These are phyloP conservation scores for Apocrypta bakeri DNA, from an alignment of 1,140 invertebrate genomes.

Conservation along the genomic window DNA sequence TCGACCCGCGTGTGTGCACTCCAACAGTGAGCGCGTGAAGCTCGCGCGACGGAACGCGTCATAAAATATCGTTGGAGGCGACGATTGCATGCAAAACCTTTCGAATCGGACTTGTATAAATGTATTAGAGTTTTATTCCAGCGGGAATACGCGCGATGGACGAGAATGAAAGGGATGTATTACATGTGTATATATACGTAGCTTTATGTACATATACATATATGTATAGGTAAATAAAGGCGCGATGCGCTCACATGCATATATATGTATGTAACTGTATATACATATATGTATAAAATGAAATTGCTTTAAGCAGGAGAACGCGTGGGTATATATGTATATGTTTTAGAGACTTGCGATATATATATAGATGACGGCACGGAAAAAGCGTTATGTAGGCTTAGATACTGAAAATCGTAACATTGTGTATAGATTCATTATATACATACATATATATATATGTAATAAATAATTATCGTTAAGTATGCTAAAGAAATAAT, in stretches of 20 bases:
- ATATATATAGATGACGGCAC: conserved; percentile 7
- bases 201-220: conserved; percentile 44
- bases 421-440: conserved; percentile 61
- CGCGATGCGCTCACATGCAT: conserved; percentile 18
- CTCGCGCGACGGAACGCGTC: not conserved
- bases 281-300: conserved; percentile 44
- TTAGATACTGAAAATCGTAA: conserved; percentile 51
- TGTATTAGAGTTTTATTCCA: conserved; percentile 30
- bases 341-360: not conserved
- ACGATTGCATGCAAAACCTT: conserved; percentile 12
- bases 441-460: conserved; percentile 63
- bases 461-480: conserved; percentile 52
- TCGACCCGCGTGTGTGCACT: conserved; percentile 18
- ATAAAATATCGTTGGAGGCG: not conserved
- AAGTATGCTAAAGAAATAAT: conserved; percentile 2
- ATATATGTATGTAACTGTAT: conserved; percentile 45
- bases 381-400: conserved; percentile 45
- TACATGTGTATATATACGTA: conserved; percentile 42
- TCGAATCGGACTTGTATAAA: conserved; percentile 38
- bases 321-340: not conserved
- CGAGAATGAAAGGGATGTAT: not conserved
- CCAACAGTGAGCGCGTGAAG: not conserved
- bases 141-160: not conserved
- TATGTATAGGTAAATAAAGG: conserved; percentile 1
- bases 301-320: not conserved